A percentile compares a stretch with the other conserved stretches of the same genome.
Conservation (phyloP, 2,113 vertebrate species). For the Nerophis lumbriciformis region DNA sequence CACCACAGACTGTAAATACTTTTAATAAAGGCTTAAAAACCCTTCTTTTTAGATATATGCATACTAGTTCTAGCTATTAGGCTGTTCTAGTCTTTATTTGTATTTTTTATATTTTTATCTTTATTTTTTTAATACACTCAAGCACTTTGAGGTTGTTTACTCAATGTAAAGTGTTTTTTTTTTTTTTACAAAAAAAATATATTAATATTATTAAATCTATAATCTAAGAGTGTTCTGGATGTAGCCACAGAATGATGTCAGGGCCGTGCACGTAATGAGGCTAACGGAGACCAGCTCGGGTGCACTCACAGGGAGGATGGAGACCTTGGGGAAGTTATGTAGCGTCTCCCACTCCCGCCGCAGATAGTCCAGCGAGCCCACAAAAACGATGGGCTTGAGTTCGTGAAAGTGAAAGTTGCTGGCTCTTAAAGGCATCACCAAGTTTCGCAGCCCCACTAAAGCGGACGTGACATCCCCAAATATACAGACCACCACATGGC, state of each 20-base stretch:
- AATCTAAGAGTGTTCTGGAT: constrained; percentile 34
- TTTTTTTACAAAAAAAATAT: too few species aligned
- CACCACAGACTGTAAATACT: too few species aligned
- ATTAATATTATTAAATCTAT: too few species aligned
- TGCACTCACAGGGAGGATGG: constrained; percentile 93
- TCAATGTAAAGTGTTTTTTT: too few species aligned
- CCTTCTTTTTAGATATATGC: too few species aligned
- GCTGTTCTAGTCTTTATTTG: too few species aligned
- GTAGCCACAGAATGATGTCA: background rate
- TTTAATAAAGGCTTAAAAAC: too few species aligned
- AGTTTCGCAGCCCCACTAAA: constrained; percentile 95
- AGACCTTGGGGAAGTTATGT: constrained; percentile 98
- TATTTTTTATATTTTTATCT: too few species aligned
- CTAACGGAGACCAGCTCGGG: background rate
- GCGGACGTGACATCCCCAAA: constrained; percentile 97
- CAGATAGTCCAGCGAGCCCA: constrained; percentile 96
- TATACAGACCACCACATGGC: constrained; percentile 98
- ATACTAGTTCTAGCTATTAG: too few species aligned
- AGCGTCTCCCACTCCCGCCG: constrained; percentile 97
- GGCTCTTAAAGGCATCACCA: constrained; percentile 98
- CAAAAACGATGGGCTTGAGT: constrained; percentile 97
- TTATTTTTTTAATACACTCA: too few species aligned
- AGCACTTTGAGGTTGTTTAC: too few species aligned
- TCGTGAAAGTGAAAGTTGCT: constrained; percentile 99
- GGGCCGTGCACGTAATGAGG: background rate